phyloP scores from a whole-genome alignment of 2,113 vertebrate genomes.

The Megaceryle torquata region DNA sequence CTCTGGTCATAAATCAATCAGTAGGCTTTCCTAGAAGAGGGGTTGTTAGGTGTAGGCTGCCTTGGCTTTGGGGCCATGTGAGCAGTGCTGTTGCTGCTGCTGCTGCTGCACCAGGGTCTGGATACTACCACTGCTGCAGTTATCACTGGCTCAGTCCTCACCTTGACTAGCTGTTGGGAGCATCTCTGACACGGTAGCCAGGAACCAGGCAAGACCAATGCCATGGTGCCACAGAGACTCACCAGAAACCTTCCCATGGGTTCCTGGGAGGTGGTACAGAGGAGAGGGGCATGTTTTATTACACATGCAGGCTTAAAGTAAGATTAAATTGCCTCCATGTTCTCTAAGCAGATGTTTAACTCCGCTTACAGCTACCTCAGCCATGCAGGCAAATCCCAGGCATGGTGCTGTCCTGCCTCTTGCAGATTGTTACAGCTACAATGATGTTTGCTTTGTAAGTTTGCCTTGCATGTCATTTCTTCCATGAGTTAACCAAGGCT shows the following conservation, averaged over 20 bases:
- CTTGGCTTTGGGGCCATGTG: not conserved
- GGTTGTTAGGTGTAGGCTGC: not conserved
- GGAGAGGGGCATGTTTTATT: not conserved
- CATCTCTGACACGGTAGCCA: not conserved
- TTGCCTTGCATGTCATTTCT: not conserved
- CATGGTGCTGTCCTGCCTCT: not conserved
- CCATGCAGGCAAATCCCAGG: not conserved
- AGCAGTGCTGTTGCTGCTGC: not conserved
- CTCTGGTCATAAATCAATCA: not conserved
- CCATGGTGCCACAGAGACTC: not conserved
- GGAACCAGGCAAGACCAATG: not conserved
- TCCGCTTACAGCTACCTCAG: not conserved
- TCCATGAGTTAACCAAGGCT: not conserved
- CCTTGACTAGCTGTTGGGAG: not conserved
- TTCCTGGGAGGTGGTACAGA: not conserved
- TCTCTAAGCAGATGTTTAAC: not conserved
- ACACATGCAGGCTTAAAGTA: not conserved
- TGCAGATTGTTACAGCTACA: not conserved
- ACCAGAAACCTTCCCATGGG: not conserved
- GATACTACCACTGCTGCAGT: not conserved
- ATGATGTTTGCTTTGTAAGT: not conserved
- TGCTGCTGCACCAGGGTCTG: not conserved
- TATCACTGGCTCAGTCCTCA: not conserved
- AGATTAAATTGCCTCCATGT: not conserved
- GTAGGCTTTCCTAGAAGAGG: not conserved